Base-by-base conservation (phyloP, 2,113 vertebrate species). In the Pycnonotus jocosus region DNA sequence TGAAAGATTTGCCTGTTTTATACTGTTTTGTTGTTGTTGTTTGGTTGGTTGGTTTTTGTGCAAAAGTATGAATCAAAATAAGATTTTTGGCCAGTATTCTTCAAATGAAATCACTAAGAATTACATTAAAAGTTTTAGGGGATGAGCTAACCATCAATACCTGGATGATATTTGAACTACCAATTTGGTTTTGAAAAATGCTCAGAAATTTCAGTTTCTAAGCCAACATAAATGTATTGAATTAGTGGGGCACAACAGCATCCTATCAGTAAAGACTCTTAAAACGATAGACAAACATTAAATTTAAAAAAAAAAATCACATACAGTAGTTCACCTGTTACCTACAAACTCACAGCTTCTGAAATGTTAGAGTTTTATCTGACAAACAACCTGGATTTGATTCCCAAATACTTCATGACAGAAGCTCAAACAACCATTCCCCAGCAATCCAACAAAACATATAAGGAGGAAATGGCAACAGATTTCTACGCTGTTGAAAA, bases 341-440 rank as follows among this genome's bases (percentile, higher is more conserved):
- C 48, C 54, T 81, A 82, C 15, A 96, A 58, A 95, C 24, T 65
- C 37, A 66, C 9, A 90, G 44, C 5, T 13, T 83, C 53, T 86
- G 35, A 64, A 95, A 91, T 22, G 9, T 13, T 72, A 72, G 27
- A 74, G 18, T 16, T 93, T 88, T 88, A 51, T 58, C 64, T 96
- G 76, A 68, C 35, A 92, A 12, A 42, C 71, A 83, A 44, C 15
- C 33, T 88, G 33, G n/a, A 92, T 95, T 84, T 74, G 37, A 95
- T 95, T 96, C 47, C 65, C 31, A 94, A 95, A 94, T 96, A 80
- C 44, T 83, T 92, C 24, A 70, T 57, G 64, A 50, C 17, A 89
- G 61, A 84, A 81, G 30, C 45, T 72, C 31, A 72, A 80, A 69
- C 60, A 91, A 13, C 3, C 15, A 64, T 69, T 82, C 79, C 37